Evolutionary conservation across 2,888 invertebrate genomes (phyloP).

Genomic region (Cistogaster globosa): DNA sequence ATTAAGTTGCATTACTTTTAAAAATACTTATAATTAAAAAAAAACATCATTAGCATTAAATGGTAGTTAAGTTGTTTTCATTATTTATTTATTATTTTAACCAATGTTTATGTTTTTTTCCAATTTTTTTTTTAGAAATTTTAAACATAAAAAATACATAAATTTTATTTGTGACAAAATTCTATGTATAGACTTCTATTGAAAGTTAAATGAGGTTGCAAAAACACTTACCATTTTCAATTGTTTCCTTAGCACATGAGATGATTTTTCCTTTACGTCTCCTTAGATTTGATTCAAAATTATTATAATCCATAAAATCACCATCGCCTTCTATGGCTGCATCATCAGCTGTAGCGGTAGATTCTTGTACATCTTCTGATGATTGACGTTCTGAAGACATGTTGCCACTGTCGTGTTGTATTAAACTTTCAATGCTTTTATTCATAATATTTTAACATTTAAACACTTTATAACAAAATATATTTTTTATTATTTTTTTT

Average conservation of each 20-base stretch:
- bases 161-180: too few species aligned
- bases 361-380: conserved; percentile 81
- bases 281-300: conserved; percentile 82
- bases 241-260: conserved; percentile 83
- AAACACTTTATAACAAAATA: neutral
- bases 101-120: too few species aligned
- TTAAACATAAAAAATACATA: too few species aligned
- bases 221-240: conserved; percentile 82
- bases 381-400: conserved; percentile 80
- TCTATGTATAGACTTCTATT: neutral
- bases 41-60: too few species aligned
- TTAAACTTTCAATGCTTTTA: conserved; percentile 81
- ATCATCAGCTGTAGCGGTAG: conserved; percentile 77
- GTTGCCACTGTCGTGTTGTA: conserved; percentile 76
- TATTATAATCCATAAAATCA: conserved; percentile 81
- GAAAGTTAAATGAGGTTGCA: neutral
- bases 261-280: conserved; percentile 83
- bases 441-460: conserved; percentile 79
- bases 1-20: too few species aligned
- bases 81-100: too few species aligned
- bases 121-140: too few species aligned
- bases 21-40: too few species aligned
- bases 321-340: conserved; percentile 76
- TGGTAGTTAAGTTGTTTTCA: too few species aligned
- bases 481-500: conserved; percentile 7